Evolutionary conservation across 2,113 vertebrate genomes (phyloP).

Genomic region (Gavia stellata): DNA sequence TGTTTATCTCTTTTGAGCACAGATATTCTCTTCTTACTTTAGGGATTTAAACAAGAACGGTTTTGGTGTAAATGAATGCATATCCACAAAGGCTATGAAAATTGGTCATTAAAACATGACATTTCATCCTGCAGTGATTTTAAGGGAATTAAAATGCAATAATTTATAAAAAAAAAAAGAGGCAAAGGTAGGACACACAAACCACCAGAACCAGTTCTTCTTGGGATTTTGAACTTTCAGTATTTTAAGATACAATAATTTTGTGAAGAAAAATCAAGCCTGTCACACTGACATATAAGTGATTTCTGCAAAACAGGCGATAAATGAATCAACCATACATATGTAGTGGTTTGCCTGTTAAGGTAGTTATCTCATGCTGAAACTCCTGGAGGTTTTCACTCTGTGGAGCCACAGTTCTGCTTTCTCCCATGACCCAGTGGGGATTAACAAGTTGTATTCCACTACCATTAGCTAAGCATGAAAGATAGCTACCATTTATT

Average conservation of each 20-base stretch:
- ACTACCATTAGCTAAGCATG: not conserved
- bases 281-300: not conserved
- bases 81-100: not conserved
- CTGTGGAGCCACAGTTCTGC: not conserved
- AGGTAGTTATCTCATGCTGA: not conserved
- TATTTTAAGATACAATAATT: not conserved
- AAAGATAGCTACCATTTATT: not conserved
- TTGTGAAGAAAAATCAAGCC: not conserved
- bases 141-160: not conserved
- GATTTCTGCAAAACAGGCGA: not conserved
- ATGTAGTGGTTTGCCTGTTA: not conserved
- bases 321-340: not conserved
- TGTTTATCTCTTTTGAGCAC: not conserved
- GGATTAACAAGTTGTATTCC: not conserved
- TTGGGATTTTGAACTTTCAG: not conserved
- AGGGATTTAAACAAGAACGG: not conserved
- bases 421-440: not conserved
- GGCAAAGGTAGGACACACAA: not conserved
- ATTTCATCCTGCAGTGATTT: not conserved
- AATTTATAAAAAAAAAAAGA: not conserved
- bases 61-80: not conserved
- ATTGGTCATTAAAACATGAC: not conserved
- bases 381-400: not conserved
- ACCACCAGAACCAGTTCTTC: not conserved
- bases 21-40: not conserved